A percentile compares a stretch with the other conserved stretches of the same genome.
phyloP scores from a whole-genome alignment of 2,113 vertebrate genomes.

The Piliocolobus tephrosceles region DNA sequence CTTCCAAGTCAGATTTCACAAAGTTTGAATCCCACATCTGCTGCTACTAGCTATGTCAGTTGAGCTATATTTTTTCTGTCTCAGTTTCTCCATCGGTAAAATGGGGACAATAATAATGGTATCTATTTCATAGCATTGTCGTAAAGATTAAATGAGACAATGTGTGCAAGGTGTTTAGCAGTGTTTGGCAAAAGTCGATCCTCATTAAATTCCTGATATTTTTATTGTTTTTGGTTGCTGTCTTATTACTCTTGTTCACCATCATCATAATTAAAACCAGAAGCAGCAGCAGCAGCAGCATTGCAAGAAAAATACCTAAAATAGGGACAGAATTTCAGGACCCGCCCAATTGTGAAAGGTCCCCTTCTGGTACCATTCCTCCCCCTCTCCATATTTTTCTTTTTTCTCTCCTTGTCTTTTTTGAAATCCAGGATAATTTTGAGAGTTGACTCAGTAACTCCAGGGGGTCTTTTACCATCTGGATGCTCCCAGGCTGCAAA shows the following conservation, averaged over 20 bases:
- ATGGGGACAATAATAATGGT: neutral
- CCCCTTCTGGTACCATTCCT: neutral
- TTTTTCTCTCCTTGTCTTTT: neutral
- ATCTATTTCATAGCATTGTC: neutral
- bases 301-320: neutral
- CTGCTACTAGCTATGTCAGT: neutral
- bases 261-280: too few species aligned
- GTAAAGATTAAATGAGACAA: neutral
- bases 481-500: neutral
- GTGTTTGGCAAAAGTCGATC: neutral
- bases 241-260: neutral
- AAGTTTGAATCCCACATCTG: neutral
- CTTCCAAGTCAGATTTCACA: neutral
- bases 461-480: neutral
- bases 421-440: neutral
- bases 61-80: neutral
- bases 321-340: neutral
- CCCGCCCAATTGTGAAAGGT: neutral
- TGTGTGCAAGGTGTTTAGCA: neutral
- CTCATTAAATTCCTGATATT: neutral
- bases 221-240: neutral
- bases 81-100: neutral
- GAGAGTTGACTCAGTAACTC: neutral
- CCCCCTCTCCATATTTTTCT: neutral
- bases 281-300: too few species aligned